Evolutionary conservation across 2,888 invertebrate species (phyloP), one percentile per base, ranked within the genome.

Genomic region (Abrostola triplasia): DNA sequence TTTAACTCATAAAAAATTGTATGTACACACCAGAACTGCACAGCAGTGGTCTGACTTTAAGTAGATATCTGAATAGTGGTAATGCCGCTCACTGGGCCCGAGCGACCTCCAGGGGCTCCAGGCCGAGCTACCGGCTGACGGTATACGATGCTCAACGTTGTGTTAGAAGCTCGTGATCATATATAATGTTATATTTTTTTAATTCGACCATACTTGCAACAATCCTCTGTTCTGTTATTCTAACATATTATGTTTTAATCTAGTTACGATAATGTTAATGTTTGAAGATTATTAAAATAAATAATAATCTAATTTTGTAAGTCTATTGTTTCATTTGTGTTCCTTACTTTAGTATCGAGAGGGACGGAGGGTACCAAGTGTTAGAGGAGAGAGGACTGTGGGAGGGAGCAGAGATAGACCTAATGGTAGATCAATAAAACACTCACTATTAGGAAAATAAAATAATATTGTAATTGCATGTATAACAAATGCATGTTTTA

Each of bases 271-370:
- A 58, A 77, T 74, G 59, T 77, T 70, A 78, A 58, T 59, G 64
- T 64, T 75, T 67, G 38, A 63, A 78, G 56, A 70, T 55, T 64
- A 67, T 59, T 53, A 56, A 41, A 78, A 78, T 71, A 71, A 78
- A 47, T 47, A 8, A 51, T 40, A 53, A 49, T 24, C 35, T 56
- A n/a, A n/a, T 66, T 61, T 57, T 35, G 38, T 59, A 36, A 0
- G 6, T 6, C 37, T 9, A 13, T 8, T 37, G 36, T 61, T 58
- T 70, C 38, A 47, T 40, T 74, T 47, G 13, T 10, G 9, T 12
- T 10, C 51, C 5, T 24, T 13, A 13, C n/a, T 12, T 48, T 6
- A 11, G 6, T 47, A 7, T 24, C 24, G 5, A 42, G 12, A 6
- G n/a, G 6, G 12, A 24, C 24, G 4, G 24, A 24, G 24, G 24